Percentiles rank a stretch among this genome's conserved stretches.
Conservation (phyloP, 2,113 vertebrate species). For the Raja brachyura region DNA sequence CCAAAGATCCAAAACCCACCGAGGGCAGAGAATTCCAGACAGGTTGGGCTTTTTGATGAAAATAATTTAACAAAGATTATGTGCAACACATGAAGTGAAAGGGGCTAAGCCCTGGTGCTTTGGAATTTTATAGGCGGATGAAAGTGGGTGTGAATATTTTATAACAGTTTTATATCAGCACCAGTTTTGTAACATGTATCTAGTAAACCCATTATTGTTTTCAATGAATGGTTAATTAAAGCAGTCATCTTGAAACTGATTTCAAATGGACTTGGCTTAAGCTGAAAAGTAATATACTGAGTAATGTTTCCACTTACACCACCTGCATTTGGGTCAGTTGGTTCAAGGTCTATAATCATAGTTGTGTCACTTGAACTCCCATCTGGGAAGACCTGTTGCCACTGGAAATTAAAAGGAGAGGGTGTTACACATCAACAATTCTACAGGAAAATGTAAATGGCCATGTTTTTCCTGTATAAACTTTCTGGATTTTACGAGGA, state of each 20-base stretch:
- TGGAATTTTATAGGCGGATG: neutral
- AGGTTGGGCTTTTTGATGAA: neutral
- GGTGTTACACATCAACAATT: neutral
- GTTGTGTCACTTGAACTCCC: constrained; percentile 53
- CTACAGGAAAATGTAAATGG: neutral
- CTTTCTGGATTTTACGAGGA: neutral
- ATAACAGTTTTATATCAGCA: neutral
- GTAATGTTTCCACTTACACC: constrained; percentile 20
- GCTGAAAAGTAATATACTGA: neutral
- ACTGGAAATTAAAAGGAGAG: constrained; percentile 43
- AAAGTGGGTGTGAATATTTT: neutral
- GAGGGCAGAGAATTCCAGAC: too few species aligned
- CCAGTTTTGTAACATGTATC: neutral
- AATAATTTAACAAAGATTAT: constrained; percentile 6
- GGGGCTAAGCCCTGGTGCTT: too few species aligned
- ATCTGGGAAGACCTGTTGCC: constrained; percentile 57
- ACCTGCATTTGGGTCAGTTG: constrained; percentile 45
- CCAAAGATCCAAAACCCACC: too few species aligned
- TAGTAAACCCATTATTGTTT: neutral
- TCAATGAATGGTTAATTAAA: neutral
- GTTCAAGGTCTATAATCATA: constrained; percentile 47
- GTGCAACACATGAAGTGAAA: neutral
- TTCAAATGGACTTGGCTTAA: neutral
- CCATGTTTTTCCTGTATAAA: neutral
- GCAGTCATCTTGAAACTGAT: neutral